A percentile compares a stretch with the other conserved stretches of the same genome.
Evolutionary conservation across 2,888 invertebrate genomes (phyloP).

Genomic region (Platerodrilus igneus): DNA sequence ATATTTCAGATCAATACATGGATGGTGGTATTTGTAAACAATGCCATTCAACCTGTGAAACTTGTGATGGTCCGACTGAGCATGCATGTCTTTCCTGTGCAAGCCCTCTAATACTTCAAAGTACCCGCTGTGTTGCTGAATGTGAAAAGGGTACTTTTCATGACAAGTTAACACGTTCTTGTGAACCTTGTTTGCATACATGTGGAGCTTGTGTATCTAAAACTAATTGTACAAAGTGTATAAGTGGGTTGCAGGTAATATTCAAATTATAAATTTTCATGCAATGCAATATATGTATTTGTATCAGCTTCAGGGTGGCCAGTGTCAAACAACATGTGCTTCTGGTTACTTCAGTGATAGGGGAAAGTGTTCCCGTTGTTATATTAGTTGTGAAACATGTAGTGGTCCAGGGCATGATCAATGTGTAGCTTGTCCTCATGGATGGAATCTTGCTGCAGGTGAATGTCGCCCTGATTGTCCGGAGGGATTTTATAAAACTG

Average conservation of each 20-base stretch:
- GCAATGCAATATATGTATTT: too few relatives aligned
- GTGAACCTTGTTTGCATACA: slow-evolving; percentile 75
- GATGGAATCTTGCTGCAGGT: slow-evolving; percentile 78
- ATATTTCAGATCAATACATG: slow-evolving; percentile 66
- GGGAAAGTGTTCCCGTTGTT: slow-evolving; percentile 77
- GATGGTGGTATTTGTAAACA: slow-evolving; percentile 66
- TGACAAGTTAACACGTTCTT: slow-evolving; percentile 60
- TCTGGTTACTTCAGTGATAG: slow-evolving; percentile 82
- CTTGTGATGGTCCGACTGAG: slow-evolving; percentile 75
- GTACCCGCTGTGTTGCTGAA: slow-evolving; percentile 67
- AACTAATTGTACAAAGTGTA: slow-evolving; percentile 75
- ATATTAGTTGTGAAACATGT: slow-evolving; percentile 79
- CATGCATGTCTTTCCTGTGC: slow-evolving; percentile 70
- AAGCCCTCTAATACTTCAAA: slow-evolving; percentile 68
- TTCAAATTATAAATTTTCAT: slow-evolving; percentile 2
- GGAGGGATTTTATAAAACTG: slow-evolving; percentile 78
- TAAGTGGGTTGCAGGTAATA: slow-evolving; percentile 61
- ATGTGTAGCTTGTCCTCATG: slow-evolving; percentile 76
- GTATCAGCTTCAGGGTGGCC: slow-evolving; percentile 67
- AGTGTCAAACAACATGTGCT: slow-evolving; percentile 76
- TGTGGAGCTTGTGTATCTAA: slow-evolving; percentile 74
- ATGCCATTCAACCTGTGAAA: slow-evolving; percentile 75
- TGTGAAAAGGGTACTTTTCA: slow-evolving; percentile 70
- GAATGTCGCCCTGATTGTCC: slow-evolving; percentile 84
- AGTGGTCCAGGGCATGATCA: slow-evolving; percentile 80